These are phyloP conservation scores for Ictalurus punctatus DNA, from an alignment of 2,113 vertebrate species.

Conservation along the genomic window DNA sequence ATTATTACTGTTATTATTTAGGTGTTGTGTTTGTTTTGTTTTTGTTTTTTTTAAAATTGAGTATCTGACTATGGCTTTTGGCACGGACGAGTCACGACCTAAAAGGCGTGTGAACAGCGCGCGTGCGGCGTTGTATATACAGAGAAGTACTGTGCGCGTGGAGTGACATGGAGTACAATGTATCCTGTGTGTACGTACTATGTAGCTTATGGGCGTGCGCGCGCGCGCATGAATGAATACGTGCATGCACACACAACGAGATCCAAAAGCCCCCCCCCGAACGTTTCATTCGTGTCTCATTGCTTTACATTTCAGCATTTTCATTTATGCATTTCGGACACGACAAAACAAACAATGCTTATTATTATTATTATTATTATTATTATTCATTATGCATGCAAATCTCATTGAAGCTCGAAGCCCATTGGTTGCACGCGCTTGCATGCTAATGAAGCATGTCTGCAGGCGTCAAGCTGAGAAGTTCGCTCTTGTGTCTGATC, in stretches of 20 bases:
- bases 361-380: not conserved
- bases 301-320: not conserved
- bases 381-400: not conserved
- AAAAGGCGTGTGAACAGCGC: not conserved
- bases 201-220: not conserved
- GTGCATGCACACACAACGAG: not conserved
- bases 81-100: not conserved
- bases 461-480: slow-evolving; percentile 12
- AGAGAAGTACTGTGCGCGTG: not conserved
- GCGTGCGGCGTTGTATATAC: not conserved
- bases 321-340: not conserved
- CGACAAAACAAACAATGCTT: not conserved
- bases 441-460: not conserved
- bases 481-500: not conserved
- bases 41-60: not conserved
- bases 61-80: not conserved
- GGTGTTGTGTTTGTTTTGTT: not conserved
- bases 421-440: not conserved
- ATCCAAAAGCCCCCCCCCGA: no score
- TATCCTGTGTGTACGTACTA: not conserved
- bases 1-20: not conserved
- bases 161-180: not conserved
- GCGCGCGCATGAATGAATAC: not conserved
- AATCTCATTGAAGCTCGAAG: not conserved
- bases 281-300: not conserved